Conservation (phyloP, 2,113 vertebrate species). For the Bothrops jararaca region DNA sequence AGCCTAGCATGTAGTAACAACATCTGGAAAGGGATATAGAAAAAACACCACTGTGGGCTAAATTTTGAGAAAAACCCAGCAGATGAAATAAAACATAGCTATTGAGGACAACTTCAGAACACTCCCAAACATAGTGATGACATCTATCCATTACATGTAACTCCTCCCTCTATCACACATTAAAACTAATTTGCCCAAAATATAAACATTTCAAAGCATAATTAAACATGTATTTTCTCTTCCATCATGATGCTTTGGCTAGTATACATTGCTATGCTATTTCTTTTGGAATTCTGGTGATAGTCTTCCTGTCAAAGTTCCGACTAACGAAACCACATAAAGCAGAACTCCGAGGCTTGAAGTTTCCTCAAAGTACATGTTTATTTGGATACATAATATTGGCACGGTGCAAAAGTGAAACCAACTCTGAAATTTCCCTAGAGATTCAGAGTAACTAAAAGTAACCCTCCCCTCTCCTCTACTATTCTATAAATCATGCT, state of each 20-base stretch:
- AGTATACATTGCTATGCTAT: neutral
- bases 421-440: too few relatives aligned
- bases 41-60: neutral
- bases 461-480: too few relatives aligned
- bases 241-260: neutral
- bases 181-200: neutral
- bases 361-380: too few relatives aligned
- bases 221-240: neutral
- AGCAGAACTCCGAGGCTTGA: too few relatives aligned
- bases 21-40: neutral
- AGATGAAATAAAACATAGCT: neutral
- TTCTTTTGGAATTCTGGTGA: neutral
- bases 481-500: too few relatives aligned
- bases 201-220: neutral
- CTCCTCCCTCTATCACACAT: neutral
- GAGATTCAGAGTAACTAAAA: too few relatives aligned
- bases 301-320: neutral
- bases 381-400: too few relatives aligned
- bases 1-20: neutral
- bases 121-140: neutral
- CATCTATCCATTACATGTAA: neutral
- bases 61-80: neutral
- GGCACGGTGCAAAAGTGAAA: too few relatives aligned
- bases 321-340: too few relatives aligned
- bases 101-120: neutral